Evolutionary conservation across 2,888 invertebrate genomes (phyloP), one percentile per base, ranked within the genome.

Genomic region (Unio pictorum): DNA sequence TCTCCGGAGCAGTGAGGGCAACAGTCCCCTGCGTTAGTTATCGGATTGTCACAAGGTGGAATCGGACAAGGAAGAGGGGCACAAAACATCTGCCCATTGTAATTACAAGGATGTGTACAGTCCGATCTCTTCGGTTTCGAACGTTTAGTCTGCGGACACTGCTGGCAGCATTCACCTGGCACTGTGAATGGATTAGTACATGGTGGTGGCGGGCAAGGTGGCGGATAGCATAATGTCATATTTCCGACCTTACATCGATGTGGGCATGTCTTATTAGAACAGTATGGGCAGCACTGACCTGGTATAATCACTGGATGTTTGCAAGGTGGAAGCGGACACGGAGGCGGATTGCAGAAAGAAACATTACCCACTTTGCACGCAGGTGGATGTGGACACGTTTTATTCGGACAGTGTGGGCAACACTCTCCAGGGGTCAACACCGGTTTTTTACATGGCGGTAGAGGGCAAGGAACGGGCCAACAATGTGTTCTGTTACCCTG

Each of bases 211-310:
- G 73, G 70, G 57, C 75, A 75, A 15, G 67, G 67, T 15, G 54
- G 57, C 20, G 72, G 75, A 26, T 69, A 73, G 60, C 71, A 68
- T 28, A 66, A 61, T n/a, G 71, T 68, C 55, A 61, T n/a, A 30
- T 74, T 68, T 8, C 74, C 74, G n/a, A 71, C 55, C 18, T 61
- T 73, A 55, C 74, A 74, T 4, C 61, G 64, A 54, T 66, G 59
- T 64, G 74, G 74, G 45, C 74, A 74, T 45, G 64, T 60, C n/a
- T 54, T 45, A 20, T 23, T 55, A 0, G 73, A 71, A 23, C 73
- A 73, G 61, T 73, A 68, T 45, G 66, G 60, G 56, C 74, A 74
- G 59, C 74, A 74, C 55, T 71, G 71, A 3, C 74, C 74, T 4
- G 62, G 63, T 4, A 66, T 68, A n/a, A 23, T 55, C 55, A 71